Base-by-base conservation (phyloP, 2,113 vertebrate species). In the Falco punctatus region DNA sequence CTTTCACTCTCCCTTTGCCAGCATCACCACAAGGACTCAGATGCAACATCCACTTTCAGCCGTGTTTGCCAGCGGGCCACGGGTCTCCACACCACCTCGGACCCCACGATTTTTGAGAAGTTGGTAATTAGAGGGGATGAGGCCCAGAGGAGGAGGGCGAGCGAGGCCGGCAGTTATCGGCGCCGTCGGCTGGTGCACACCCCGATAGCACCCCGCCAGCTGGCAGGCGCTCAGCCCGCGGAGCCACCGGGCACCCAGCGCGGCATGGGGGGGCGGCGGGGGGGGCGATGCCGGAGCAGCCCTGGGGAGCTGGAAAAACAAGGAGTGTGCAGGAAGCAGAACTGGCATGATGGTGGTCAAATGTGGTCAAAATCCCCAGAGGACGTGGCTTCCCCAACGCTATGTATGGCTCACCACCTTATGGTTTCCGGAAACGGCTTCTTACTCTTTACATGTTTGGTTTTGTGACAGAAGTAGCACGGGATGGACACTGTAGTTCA, bases 301-400 rank as follows among this genome's bases (percentile, higher is more conserved):
- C 20, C 7, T 5, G 1, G 64, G 9, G 44, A 74, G 32, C 35
- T 0, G 2, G 9, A 32, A 13, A 57, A 61, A 48, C 0, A 2
- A 3, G n/a, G 35, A 9, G 18, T 2, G 22, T 5, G 20, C 5
- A 13, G 13, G 46, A 30, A 74, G 9, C 10, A 5, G 44, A 18
- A 5, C 7, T 20, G 48, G 20, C 57, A 42, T 2, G 2, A 1
- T 2, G 13, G 30, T 4, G 61, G 27, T 16, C 16, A 62, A 35
- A 44, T 7, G 0, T 13, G 66, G 35, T 48, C 2, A 0, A 67
- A 64, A 51, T 24, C n/a, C 26, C 13, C 27, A 20, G 52, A 52
- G 40, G 72, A 44, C 0, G 4, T 0, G 2, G 52, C 32, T 72
- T 83, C 32, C 28, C 22, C 22, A 5, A 28, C 57, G 23, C 74